Evolutionary conservation across 1,140 invertebrate genomes (phyloP), one percentile per base, ranked within the genome.

Genomic region (Nephila pilipes): DNA sequence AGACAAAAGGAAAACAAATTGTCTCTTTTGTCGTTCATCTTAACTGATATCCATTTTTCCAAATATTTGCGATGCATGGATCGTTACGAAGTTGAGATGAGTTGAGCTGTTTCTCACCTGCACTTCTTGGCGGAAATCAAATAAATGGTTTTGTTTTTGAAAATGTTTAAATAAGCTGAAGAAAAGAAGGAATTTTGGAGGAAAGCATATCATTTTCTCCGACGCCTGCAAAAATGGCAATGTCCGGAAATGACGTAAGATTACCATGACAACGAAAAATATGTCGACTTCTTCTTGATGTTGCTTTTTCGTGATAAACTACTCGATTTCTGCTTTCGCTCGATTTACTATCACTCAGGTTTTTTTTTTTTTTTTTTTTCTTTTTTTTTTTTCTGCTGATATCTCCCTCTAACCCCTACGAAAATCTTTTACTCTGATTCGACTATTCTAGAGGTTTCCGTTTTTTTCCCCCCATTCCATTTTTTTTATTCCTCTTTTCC

Each of bases 261-360:
- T 90, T 20, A 16, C 69, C 75, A 90, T 80, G 88, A 60, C 75
- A 12, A 90, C 69, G 69, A 36, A n/a, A 57, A 90, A 79, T 55
- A 90, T 80, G 65, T 90, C 69, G 69, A 32, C 87, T 88, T 69
- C 57, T 88, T 88, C 57, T 88, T 75, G 32, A 65, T 79, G 88
- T 79, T 90, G 65, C 88, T 36, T 79, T 57, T 90, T 90, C 88
- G 65, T 80, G 88, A 90, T 90, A 90, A 90, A 90, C 65, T 90
- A 90, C 88, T 90, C 55, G 75, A 80, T 79, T 80, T 80, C 65
- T 60, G 88, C 29, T 55, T 80, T 80, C 88, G 88, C 88, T 90
- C 88, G 65, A 90, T 90, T 90, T 90, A 36, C 75, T 80, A 65
- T 80, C 65, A 57, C 75, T 90, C 75, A 22, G n/a, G 10, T 32